Evolutionary conservation across 2,797 vertebrate species (phyloP).

Genomic region (Anabas testudineus): DNA sequence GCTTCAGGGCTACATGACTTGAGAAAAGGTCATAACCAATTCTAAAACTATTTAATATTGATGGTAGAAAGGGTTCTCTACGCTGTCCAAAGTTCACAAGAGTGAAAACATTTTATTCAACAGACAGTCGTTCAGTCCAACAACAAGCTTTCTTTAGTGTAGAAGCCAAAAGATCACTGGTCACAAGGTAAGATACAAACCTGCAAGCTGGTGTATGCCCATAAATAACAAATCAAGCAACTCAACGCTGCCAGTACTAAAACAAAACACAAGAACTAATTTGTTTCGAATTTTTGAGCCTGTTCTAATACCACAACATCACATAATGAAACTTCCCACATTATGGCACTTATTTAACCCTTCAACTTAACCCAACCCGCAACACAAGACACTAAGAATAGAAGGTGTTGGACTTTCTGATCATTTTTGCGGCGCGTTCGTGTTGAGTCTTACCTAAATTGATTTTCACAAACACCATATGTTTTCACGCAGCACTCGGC

Average conservation of each 20-base stretch:
- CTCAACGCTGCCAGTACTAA: background rate
- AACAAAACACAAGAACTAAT: background rate
- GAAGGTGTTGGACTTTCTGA: too few species aligned
- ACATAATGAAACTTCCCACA: too few species aligned
- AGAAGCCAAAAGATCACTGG: background rate
- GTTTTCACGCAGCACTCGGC: background rate
- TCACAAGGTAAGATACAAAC: background rate
- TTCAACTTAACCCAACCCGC: too few species aligned
- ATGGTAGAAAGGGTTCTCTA: background rate
- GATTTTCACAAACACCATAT: background rate
- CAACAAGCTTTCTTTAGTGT: background rate
- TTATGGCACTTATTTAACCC: too few species aligned
- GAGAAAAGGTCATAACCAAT: background rate
- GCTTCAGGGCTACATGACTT: background rate
- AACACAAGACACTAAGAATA: too few species aligned
- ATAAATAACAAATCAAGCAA: background rate
- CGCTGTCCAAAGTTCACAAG: background rate
- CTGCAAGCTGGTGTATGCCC: background rate
- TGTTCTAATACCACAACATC: too few species aligned
- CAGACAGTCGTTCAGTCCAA: background rate
- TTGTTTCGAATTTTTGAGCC: background rate
- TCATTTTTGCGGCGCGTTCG: background rate
- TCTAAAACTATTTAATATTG: background rate
- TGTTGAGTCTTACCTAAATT: background rate
- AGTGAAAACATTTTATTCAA: background rate